Evolutionary conservation across 1,140 invertebrate genomes (phyloP).

Genomic region (Himalopsyche phryganea): DNA sequence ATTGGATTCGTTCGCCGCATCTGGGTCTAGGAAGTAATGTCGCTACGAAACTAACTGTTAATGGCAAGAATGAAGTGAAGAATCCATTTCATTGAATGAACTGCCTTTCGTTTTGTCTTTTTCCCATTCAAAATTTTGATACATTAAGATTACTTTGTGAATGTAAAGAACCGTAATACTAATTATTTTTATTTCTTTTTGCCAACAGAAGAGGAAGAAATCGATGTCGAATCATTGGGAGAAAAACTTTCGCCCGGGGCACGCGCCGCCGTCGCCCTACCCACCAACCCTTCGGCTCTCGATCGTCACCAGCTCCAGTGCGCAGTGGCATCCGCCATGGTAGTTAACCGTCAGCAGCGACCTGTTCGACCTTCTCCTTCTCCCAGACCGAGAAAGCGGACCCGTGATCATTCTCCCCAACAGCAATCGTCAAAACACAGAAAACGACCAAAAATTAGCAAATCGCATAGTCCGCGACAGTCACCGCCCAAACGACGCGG

Average conservation of each 20-base stretch:
- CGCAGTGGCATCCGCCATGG: slow-evolving; percentile 52
- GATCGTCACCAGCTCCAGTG: slow-evolving; percentile 61
- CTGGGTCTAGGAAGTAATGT: no score
- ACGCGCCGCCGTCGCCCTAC: slow-evolving; percentile 48
- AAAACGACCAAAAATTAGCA: slow-evolving; percentile 39
- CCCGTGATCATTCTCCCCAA: slow-evolving; percentile 33
- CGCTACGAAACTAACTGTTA: no score
- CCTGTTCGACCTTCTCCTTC: slow-evolving; percentile 24
- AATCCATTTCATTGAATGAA: no score
- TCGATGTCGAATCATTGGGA: slow-evolving; percentile 71
- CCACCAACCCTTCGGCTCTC: slow-evolving; percentile 59
- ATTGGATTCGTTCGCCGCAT: no score
- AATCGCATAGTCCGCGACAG: slow-evolving; percentile 32
- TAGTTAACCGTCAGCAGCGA: background rate
- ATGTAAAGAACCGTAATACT: no score
- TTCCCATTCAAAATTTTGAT: no score
- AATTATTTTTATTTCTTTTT: slow-evolving; percentile 14
- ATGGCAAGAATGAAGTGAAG: no score
- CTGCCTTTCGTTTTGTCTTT: no score
- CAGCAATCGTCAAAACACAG: slow-evolving; percentile 37
- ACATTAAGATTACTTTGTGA: no score
- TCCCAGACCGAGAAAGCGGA: slow-evolving; percentile 42
- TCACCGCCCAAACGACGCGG: slow-evolving; percentile 44
- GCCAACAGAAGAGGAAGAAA: slow-evolving; percentile 68
- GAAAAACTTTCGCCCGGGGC: slow-evolving; percentile 51